Evolutionary conservation across 2,797 vertebrate species (phyloP), one percentile per base, ranked within the genome.

Genomic region (Lepidocolaptes lacrymiger): DNA sequence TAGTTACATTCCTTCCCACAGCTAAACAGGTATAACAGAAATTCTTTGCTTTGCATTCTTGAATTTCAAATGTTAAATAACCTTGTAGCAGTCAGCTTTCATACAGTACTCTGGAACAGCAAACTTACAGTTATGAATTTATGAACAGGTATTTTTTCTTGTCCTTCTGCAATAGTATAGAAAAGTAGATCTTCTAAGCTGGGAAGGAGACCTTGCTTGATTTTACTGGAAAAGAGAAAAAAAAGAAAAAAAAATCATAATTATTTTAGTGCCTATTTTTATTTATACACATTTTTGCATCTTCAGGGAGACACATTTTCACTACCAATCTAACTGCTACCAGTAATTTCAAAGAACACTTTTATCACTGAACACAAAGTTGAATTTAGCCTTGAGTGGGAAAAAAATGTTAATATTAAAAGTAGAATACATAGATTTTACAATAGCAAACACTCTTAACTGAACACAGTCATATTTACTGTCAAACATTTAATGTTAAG

Each of bases 141-240:
- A 97, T 99, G 99, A n/a, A 99, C 99, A 5, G 99, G 99, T 97
- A 99, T 99, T 97, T 99, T 99, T 93, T 99, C 99, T 97, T 99
- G 99, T 91, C 99, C 99, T 97, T 99, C 99, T 52, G 99, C 99
- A 95, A 99, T 99, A 88, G 99, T 99, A 98, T 99, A 99, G 97
- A 99, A 99, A 84, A 99, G 98, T 62, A 99, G 98, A 97, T 99
- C 99, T 97, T 99, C 99, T 97, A 99, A 98, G 73, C 99, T 99
- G 96, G 99, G 99, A 94, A 99, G 98, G 88, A 99, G 98, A 95
- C 99, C 99, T 69, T 99, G 98, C 94, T 99, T 99, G 74, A 98
- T 98, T 98, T 99, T 99, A 98, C 99, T 99, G 95, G 22, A 86
- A 91, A 80, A 82, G 21, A 91, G 74, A 55, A 10, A 44, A 8